phyloP scores from a whole-genome alignment of 2,888 invertebrate species.

The Agrilus mali region DNA sequence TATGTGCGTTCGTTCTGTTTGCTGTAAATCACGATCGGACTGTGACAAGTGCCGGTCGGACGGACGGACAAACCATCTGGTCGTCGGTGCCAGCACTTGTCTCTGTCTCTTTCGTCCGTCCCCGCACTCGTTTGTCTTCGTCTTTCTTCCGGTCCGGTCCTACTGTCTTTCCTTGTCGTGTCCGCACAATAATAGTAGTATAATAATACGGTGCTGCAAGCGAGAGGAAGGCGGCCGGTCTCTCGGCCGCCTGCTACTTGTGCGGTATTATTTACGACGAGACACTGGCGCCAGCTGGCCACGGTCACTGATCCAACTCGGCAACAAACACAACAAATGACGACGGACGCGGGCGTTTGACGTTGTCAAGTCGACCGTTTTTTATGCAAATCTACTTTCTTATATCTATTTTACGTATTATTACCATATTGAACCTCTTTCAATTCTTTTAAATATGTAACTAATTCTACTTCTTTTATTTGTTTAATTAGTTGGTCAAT shows the following conservation, averaged over 20 bases:
- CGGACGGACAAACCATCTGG: conserved; percentile 29
- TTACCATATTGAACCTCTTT: no score
- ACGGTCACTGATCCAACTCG: conserved; percentile 34
- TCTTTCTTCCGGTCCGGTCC: background rate
- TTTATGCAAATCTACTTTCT: no score
- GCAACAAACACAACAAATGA: conserved; percentile 4
- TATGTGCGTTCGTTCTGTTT: no score
- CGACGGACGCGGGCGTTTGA: background rate
- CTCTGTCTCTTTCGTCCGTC: conserved; percentile 22
- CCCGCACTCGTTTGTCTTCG: conserved; percentile 8
- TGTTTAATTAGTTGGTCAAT: no score
- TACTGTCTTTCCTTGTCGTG: background rate
- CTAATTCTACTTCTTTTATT: no score
- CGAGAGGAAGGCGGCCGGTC: no score
- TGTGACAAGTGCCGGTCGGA: conserved; percentile 15
- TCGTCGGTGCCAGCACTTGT: conserved; percentile 24
- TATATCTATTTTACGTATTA: no score
- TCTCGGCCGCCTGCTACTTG: conserved; percentile 24
- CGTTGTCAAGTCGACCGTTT: background rate
- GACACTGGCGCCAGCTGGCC: conserved; percentile 37
- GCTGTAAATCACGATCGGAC: conserved; percentile 17
- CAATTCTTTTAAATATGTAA: no score
- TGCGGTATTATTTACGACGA: conserved; percentile 37
- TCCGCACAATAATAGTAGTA: no score
- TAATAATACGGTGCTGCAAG: conserved; percentile 5